Evolutionary conservation across 2,113 vertebrate genomes (phyloP), one percentile per base, ranked within the genome.

Genomic region (Neogale vison): DNA sequence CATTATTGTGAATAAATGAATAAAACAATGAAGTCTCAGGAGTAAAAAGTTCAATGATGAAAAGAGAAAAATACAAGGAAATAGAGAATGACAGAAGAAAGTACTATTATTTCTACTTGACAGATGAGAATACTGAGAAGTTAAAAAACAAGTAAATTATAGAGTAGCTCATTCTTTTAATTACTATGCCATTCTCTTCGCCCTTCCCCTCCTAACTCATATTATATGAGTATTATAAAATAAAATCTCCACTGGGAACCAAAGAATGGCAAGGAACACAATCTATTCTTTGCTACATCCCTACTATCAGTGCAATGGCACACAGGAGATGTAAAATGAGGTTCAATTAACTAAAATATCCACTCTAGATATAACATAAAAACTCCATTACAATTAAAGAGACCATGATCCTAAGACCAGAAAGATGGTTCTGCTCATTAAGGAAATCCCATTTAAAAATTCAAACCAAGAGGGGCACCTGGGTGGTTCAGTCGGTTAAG

Each of bases 381-480:
- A 95, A 91, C 26, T 71, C 79, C 52, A 77, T 24, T 55, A 83
- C 39, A 97, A 92, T 79, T 92, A 82, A 95, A 92, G 79, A 79
- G 26, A 79, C 1, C 67, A 90, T 42, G 39, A 84, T 55, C 18
- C 24, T 88, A 63, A 93, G 71, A 97, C 23, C 8, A 93, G 11
- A 17, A 29, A 89, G 26, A 88, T 71, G 29, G 36, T 6, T 80
- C 26, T 77, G n/a, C 26, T 86, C 74, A 87, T 86, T 74, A 88
- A 20, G 36, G 20, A 87, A 97, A 88, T 57, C 24, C 42, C 18
- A 79, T 42, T 63, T 50, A 69, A 86, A 81, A 89, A 85, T 47
- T 59, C 80, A 89, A 29, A 77, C 81, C 34, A 95, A 52, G 47
- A 90, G 29, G 63, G 63, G 26, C 29, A 6, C 29, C 29, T 65